Evolutionary conservation across 2,888 invertebrate genomes (phyloP).

Genomic region (Halictus ligatus): DNA sequence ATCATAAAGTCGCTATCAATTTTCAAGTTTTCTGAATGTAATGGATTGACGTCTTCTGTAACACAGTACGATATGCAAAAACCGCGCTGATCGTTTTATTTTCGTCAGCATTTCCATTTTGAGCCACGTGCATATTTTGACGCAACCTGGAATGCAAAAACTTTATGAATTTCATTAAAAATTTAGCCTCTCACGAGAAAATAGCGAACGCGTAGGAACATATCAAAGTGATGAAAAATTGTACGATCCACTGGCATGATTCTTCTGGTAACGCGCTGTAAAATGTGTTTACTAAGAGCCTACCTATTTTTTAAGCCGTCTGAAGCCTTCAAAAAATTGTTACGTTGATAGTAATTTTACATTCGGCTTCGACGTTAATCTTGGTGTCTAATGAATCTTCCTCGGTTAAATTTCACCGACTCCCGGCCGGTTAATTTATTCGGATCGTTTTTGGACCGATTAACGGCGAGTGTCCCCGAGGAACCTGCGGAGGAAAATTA

Average conservation of each 20-base stretch:
- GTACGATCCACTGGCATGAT: no score
- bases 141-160: no score
- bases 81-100: neutral
- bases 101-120: neutral
- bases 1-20: conserved; percentile 1
- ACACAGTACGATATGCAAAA: neutral
- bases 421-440: neutral
- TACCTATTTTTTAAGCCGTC: no score
- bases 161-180: no score
- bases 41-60: neutral
- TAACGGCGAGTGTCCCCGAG: neutral
- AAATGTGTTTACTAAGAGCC: no score
- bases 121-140: neutral
- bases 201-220: no score
- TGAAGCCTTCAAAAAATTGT: no score
- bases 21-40: neutral
- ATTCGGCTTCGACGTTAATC: neutral
- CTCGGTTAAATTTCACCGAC: neutral
- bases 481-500: neutral
- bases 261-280: no score
- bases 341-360: no score
- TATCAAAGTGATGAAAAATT: no score
- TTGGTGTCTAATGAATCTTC: neutral
- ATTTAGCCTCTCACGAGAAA: no score
- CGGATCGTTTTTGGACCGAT: neutral